Evolutionary conservation across 2,888 invertebrate genomes (phyloP), one percentile per base, ranked within the genome.

Genomic region (Acheta domesticus): DNA sequence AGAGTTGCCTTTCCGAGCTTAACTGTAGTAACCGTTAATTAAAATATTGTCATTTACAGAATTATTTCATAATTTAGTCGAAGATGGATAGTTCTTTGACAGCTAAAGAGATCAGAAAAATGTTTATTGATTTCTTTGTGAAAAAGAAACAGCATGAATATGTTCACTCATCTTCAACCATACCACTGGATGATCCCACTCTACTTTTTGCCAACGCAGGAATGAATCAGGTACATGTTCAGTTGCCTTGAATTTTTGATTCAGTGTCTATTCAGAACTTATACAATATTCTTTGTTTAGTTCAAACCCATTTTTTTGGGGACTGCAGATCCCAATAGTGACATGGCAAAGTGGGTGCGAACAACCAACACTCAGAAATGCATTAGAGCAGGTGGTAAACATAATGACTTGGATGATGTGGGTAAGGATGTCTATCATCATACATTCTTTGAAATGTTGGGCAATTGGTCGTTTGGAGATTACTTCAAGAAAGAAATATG

Each of bases 401-500:
- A 99, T 87, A 99, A 99, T 87, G 99, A 99, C 88, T 89, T 99
- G 81, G 99, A 99, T 88, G 99, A 99, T 89, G 99, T 99, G 14
- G 99, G 99, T 50, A 99, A 99, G 88, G 99, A 99, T 89, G 97
- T 98, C 2, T 99, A 99, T 85, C 99, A 99, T 89, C 99, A 99
- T 85, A 99, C 99, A 4, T 99, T 99, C 88, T 99, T 99, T 88
- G 99, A 99, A 89, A 99, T 99, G 99, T 91, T 99, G 90, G 99
- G 99, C 12, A 99, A 99, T 87, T 99, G 99, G 99, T 99, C 99
- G 0, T 99, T 99, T 89, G 99, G 99, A n/a, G 98, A 99, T 87
- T 99, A 99, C 86, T 99, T 99, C 87, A 99, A 99, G 91, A 94
- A 94, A 87, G 99, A 99, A 89, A 94, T 97, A 82, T 98, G 98